Base-by-base conservation (phyloP, 1,140 invertebrate species). In the Tetramorium alpestre region DNA sequence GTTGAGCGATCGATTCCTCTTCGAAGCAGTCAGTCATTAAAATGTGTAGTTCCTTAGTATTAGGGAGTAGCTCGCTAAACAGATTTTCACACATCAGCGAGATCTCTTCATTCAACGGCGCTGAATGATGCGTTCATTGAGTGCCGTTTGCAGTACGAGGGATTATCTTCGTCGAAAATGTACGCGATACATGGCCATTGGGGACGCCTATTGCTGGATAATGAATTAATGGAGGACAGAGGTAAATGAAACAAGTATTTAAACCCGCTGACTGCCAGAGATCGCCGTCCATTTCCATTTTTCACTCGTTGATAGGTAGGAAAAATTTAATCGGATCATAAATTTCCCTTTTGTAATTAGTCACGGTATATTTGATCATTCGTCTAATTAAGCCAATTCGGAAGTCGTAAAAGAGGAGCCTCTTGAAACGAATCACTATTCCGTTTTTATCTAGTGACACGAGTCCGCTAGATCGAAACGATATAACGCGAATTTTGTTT, bases 161-260 rank as follows among this genome's bases (percentile, higher is more conserved):
- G 88, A 90, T 90, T 90, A 90, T 78, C 75, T 58, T 22, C 58
- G 58, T 84, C 54, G 72, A 84, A 73, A 87, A 84, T 77, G 82
- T 64, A 49, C 76, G 49, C 75, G 67, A 85, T 85, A 65, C 62
- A 65, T 54, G 28, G 49, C 44, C 82, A 16, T 22, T 47, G n/a
- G 72, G 72, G 28, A 75, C 47, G 28, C n/a, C 72, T 77, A 65
- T 65, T 76, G 82, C 82, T 41, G 72, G n/a, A 85, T 85, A 85
- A 75, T 77, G 58, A 85, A 77, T 85, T 85, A 85, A 85, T 76
- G 56, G 70, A 54, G 58, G 38, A 77, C 41, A 49, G 58, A 11
- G 28, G 56, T 64, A 64, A 85, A 85, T 78, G 73, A 77, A 85
- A 62, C 82, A 65, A 85, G 72, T 82, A 82, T 85, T 85, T 77